Base-by-base conservation (phyloP, 2,113 vertebrate species). In the Colaptes auratus region DNA sequence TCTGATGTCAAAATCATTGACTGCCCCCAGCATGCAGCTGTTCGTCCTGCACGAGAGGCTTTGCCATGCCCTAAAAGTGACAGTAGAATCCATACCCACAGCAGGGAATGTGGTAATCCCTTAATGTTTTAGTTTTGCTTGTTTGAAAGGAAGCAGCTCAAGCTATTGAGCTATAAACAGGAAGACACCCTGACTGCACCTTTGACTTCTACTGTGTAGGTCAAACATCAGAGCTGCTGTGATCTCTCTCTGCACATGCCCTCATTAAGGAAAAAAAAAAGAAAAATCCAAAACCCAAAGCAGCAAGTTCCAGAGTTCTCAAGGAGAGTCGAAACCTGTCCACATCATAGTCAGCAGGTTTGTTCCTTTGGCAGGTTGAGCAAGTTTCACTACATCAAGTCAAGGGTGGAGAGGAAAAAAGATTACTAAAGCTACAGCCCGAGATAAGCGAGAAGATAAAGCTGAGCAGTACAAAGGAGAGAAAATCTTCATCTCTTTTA, bases 381-480 rank as follows among this genome's bases (percentile, higher is more conserved):
- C 73, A 69, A 89, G 84, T 89, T 85, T 93, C 80, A 89, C 88
- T 88, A 77, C 77, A 96, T 80, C 83, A 75, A 88, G 35, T 87
- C 78, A 86, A 91, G 92, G 92, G 96, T 79, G 92, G 94, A 96
- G 93, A 88, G 84, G 93, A 94, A 95, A 24, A 81, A 91, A 86
- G 48, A 94, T 91, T 83, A 93, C 87, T 81, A 89, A 84, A 95
- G 67, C 81, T 89, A 82, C 82, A 95, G 84, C 71, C 74, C 73
- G 86, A 96, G 92, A 96, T 77, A 92, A 61, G 77, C 0, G 31
- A 53, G 61, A 88, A 94, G 89, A 94, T 89, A 88, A 93, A 85
- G 66, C 59, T 28, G 4, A 77, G 55, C 55, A 86, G 89, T 83
- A 94, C 72, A 96, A 93, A 96, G 81, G 80, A 94, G 87, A 72